Percentiles rank a stretch among this genome's conserved stretches.
Conservation (phyloP, 2,888 invertebrate genomes). For the Acanthoscelides obtectus region DNA sequence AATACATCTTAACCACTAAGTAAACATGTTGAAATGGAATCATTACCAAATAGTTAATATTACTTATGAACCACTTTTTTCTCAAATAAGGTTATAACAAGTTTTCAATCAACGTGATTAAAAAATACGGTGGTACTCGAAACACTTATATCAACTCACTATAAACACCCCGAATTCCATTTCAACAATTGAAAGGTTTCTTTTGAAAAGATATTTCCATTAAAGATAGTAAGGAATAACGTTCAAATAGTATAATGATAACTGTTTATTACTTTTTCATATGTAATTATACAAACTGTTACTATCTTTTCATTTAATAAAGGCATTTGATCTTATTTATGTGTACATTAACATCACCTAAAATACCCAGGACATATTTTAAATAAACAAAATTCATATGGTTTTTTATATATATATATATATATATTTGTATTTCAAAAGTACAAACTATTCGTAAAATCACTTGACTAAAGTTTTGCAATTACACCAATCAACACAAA, state of each 20-base stretch:
- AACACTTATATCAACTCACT: too few species aligned
- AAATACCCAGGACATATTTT: too few species aligned
- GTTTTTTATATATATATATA: neutral
- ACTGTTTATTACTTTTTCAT: neutral
- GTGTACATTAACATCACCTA: too few species aligned
- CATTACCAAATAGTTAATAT: too few species aligned
- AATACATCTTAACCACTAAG: too few species aligned
- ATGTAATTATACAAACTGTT: neutral
- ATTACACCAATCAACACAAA: neutral
- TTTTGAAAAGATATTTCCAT: neutral
- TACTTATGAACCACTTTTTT: too few species aligned
- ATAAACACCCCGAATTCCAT: too few species aligned
- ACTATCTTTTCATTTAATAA: neutral
- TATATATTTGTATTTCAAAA: neutral
- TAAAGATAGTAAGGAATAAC: neutral
- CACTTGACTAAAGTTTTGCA: neutral
- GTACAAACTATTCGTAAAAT: neutral
- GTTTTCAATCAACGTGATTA: too few species aligned
- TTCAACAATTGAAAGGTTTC: neutral
- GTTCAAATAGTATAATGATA: neutral
- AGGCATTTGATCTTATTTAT: neutral
- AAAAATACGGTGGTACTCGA: too few species aligned
- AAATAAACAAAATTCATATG: too few species aligned
- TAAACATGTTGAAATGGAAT: too few species aligned
- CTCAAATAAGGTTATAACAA: too few species aligned